Percentiles rank a stretch among this genome's conserved stretches.
Evolutionary conservation across 2,113 vertebrate genomes (phyloP).

Genomic region (Gymnobelideus leadbeateri): DNA sequence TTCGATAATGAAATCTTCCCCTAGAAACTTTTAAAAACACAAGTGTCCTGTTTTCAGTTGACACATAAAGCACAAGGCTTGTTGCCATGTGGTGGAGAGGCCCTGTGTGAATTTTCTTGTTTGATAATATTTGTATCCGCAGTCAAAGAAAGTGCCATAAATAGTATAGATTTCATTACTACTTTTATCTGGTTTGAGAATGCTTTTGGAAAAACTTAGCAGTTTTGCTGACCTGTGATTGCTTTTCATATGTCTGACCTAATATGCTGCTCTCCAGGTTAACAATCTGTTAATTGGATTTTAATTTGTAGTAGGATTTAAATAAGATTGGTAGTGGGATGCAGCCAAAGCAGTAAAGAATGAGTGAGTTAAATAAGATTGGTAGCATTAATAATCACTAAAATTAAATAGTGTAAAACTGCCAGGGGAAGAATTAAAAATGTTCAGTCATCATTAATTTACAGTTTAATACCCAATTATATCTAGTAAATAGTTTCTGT

Average conservation of each 20-base stretch:
- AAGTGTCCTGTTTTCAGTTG: not conserved
- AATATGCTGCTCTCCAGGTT: not conserved
- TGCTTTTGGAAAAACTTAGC: not conserved
- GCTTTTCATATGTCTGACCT: not conserved
- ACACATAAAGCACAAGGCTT: not conserved
- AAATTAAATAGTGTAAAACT: not conserved
- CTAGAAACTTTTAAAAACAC: not conserved
- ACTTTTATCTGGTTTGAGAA: not conserved
- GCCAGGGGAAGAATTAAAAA: not conserved
- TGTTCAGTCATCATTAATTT: not conserved
- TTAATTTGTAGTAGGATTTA: not conserved
- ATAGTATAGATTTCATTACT: not conserved
- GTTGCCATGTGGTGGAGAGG: not conserved
- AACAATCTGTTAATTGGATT: not conserved
- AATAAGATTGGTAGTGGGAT: not conserved
- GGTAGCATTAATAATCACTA: not conserved
- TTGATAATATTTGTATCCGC: not conserved
- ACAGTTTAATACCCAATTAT: not conserved
- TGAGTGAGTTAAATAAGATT: not conserved
- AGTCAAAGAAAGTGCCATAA: not conserved
- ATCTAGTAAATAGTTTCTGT: constrained; percentile 19
- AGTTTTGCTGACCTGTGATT: not conserved
- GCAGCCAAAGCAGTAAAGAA: not conserved
- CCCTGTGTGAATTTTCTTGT: not conserved
- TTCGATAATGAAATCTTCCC: not conserved